phyloP scores from a whole-genome alignment of 2,113 vertebrate genomes.

The Microcebus murinus region DNA sequence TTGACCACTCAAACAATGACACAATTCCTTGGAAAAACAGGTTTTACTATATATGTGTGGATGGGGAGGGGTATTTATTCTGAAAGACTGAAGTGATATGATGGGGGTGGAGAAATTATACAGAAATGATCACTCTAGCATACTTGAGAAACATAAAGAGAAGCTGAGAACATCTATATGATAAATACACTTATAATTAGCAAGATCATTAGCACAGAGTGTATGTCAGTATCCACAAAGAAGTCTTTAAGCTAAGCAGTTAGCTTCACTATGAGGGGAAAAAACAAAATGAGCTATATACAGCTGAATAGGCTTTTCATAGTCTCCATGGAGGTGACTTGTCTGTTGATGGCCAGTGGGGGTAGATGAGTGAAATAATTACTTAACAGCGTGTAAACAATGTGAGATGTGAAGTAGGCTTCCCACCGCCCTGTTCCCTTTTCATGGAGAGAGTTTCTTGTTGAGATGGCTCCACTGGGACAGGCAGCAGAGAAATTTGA shows the following conservation, averaged over 20 bases:
- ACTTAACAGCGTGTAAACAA: slow-evolving; percentile 92
- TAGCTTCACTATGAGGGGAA: slow-evolving; percentile 73
- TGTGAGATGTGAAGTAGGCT: slow-evolving; percentile 86
- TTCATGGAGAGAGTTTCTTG: slow-evolving; percentile 88
- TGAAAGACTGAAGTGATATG: neutral
- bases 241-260: slow-evolving; percentile 88
- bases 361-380: slow-evolving; percentile 90
- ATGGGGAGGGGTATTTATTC: neutral
- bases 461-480: slow-evolving; percentile 89
- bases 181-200: slow-evolving; percentile 89
- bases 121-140: slow-evolving; percentile 76
- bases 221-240: slow-evolving; percentile 86
- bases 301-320: slow-evolving; percentile 90
- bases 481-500: slow-evolving; percentile 92
- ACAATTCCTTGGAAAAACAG: slow-evolving; percentile 32
- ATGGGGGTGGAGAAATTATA: neutral
- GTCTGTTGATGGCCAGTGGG: slow-evolving; percentile 86
- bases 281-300: slow-evolving; percentile 83
- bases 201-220: slow-evolving; percentile 86
- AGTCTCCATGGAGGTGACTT: slow-evolving; percentile 88
- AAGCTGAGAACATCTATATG: slow-evolving; percentile 77
- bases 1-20: slow-evolving; percentile 72
- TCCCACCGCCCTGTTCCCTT: slow-evolving; percentile 41
- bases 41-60: accelerated
- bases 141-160: slow-evolving; percentile 73